Evolutionary conservation across 2,888 invertebrate species (phyloP).

Genomic region (Volucella zonaria): DNA sequence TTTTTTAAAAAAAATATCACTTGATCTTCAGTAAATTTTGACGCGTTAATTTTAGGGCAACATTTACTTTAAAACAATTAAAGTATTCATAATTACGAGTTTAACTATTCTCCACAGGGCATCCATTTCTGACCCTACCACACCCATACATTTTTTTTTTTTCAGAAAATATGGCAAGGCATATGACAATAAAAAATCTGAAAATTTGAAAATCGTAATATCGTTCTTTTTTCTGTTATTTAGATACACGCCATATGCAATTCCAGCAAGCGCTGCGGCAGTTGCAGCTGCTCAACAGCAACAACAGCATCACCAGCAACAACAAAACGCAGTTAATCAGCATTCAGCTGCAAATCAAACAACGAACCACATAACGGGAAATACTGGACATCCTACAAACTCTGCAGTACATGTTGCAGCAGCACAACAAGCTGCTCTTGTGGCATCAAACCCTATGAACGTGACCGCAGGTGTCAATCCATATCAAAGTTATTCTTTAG

Average conservation of each 20-base stretch:
- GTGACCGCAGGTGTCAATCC: conserved; percentile 87
- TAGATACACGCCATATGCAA: conserved; percentile 87
- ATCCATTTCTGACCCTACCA: too few species aligned
- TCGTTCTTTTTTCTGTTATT: conserved; percentile 70
- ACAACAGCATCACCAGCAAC: conserved; percentile 76
- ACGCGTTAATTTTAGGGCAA: too few species aligned
- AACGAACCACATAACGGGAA: conserved; percentile 71
- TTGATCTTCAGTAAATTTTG: too few species aligned
- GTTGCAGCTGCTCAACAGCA: conserved; percentile 83
- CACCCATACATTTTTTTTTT: too few species aligned
- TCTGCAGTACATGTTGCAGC: conserved; percentile 82
- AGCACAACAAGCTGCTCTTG: conserved; percentile 81
- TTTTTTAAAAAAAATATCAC: too few species aligned
- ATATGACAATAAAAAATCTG: not conserved
- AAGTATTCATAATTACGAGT: too few species aligned
- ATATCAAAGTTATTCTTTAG: conserved; percentile 90
- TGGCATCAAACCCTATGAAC: conserved; percentile 82
- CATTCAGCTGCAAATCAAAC: conserved; percentile 75
- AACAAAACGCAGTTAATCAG: conserved; percentile 61
- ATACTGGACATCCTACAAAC: conserved; percentile 60
- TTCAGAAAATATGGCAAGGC: too few species aligned
- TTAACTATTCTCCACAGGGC: too few species aligned
- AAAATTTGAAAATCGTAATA: not conserved
- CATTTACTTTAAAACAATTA: too few species aligned
- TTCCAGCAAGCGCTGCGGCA: conserved; percentile 84